A percentile compares a stretch with the other conserved stretches of the same genome.
phyloP scores from a whole-genome alignment of 1,140 invertebrate genomes.

The Drosophila saltans region DNA sequence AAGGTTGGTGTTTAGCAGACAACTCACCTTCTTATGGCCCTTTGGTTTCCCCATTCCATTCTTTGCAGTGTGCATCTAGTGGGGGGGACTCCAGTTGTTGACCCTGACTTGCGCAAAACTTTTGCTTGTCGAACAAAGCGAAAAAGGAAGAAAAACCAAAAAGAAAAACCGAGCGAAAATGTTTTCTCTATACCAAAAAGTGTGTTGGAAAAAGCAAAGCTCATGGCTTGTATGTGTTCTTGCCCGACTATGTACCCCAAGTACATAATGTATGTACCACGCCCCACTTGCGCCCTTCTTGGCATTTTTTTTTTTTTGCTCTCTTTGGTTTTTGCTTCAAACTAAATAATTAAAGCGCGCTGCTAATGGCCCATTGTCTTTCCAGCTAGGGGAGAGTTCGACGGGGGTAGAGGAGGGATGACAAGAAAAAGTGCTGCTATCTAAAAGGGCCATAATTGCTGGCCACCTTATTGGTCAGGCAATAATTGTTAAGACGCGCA shows the following conservation, averaged over 20 bases:
- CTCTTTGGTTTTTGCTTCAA: slow-evolving; percentile 56
- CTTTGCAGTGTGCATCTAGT: slow-evolving; percentile 40
- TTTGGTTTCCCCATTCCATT: slow-evolving; percentile 2
- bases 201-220: slow-evolving; percentile 47
- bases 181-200: slow-evolving; percentile 57
- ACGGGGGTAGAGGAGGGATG: not conserved
- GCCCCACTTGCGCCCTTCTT: slow-evolving; percentile 16
- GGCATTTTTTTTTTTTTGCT: slow-evolving; percentile 35
- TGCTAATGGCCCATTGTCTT: slow-evolving; percentile 78
- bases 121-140: slow-evolving; percentile 40
- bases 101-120: slow-evolving; percentile 78
- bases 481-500: slow-evolving; percentile 80
- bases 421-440: slow-evolving; percentile 22
- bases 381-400: slow-evolving; percentile 17
- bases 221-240: slow-evolving; percentile 58
- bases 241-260: slow-evolving; percentile 26
- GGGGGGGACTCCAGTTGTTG: slow-evolving; percentile 69
- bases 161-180: slow-evolving; percentile 36
- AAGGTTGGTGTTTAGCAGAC: not conserved
- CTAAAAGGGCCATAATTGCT: slow-evolving; percentile 70
- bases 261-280: slow-evolving; percentile 39
- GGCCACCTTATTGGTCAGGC: slow-evolving; percentile 60
- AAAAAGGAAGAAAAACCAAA: slow-evolving; percentile 44
- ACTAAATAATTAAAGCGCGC: slow-evolving; percentile 80
- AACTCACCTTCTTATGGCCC: not conserved